Evolutionary conservation across 2,797 vertebrate genomes (phyloP).

Genomic region (Nannoperca australis): DNA sequence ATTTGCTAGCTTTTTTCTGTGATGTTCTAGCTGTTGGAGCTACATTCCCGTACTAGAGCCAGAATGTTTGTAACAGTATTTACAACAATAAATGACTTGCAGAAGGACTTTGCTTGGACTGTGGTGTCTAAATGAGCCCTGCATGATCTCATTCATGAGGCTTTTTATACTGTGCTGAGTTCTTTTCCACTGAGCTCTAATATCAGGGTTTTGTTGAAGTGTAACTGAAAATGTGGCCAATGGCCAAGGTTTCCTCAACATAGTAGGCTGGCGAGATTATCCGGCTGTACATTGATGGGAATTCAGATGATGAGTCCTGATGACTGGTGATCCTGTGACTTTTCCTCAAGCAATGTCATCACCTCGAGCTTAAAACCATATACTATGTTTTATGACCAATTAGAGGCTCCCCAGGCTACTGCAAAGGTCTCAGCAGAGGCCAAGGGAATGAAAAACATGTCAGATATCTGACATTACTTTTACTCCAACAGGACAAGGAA

Average conservation of each 20-base stretch:
- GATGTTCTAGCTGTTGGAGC: conserved; percentile 89
- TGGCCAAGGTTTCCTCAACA: not conserved
- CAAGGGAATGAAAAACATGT: not conserved
- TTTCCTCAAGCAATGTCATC: no score
- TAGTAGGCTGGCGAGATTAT: not conserved
- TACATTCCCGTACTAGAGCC: conserved; percentile 88
- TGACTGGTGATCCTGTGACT: no score
- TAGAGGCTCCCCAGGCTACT: no score
- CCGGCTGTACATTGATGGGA: not conserved
- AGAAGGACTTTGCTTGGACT: conserved; percentile 59
- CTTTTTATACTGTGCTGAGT: not conserved
- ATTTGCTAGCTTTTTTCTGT: conserved; percentile 87
- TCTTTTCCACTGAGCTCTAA: not conserved
- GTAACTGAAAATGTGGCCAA: not conserved
- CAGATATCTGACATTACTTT: no score
- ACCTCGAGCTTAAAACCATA: no score
- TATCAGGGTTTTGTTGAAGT: not conserved
- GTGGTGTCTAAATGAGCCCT: not conserved
- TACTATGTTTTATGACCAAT: no score
- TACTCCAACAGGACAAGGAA: no score
- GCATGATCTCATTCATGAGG: not conserved
- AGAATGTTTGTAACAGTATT: conserved; percentile 93
- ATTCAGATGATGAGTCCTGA: not conserved
- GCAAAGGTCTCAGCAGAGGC: not conserved
- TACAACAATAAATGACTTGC: conserved; percentile 92